phyloP scores from a whole-genome alignment of 2,797 vertebrate genomes.

The Dendrocincla fuliginosa region DNA sequence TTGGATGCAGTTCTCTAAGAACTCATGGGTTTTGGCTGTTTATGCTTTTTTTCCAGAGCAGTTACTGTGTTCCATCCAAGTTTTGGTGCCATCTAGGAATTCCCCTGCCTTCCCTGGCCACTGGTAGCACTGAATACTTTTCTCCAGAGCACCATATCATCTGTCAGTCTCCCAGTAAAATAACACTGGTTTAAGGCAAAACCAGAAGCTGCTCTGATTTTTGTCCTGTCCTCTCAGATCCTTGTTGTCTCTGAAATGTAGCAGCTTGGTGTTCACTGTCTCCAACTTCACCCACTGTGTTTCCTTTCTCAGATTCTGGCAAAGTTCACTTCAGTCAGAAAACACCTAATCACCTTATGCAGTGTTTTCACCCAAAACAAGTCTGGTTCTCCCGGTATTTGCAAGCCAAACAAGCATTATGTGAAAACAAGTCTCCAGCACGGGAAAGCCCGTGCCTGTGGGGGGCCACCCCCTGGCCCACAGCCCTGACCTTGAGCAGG shows the following conservation, averaged over 20 bases:
- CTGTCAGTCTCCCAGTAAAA: background rate
- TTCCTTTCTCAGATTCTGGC: background rate
- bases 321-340: background rate
- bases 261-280: background rate
- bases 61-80: background rate
- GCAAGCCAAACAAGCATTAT: background rate
- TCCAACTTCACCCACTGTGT: background rate
- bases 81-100: background rate
- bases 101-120: background rate
- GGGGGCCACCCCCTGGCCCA: background rate
- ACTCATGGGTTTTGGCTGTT: background rate
- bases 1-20: background rate
- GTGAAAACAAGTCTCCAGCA: background rate
- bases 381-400: background rate
- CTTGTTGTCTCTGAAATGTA: background rate
- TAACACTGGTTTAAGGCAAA: background rate
- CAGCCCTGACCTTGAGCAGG: background rate
- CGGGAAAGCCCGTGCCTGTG: background rate
- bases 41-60: background rate
- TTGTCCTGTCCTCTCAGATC: background rate
- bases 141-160: background rate
- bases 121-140: background rate
- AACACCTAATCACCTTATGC: background rate
- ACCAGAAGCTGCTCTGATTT: background rate
- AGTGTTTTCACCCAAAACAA: constrained; percentile 2